Evolutionary conservation across 2,888 invertebrate species (phyloP).

Genomic region (Hyppa rectilinea): DNA sequence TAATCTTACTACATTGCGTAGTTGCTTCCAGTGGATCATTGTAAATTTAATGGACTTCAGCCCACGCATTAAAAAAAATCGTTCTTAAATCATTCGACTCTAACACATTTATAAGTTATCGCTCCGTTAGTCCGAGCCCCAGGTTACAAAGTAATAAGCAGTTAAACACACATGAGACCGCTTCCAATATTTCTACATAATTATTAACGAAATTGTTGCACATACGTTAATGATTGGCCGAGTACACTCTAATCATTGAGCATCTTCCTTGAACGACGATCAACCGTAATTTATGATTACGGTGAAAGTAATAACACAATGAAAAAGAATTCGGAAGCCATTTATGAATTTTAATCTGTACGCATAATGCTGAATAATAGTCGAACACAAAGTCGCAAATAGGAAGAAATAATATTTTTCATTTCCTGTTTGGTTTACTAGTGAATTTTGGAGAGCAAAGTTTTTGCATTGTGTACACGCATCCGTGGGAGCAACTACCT

Average conservation of each 20-base stretch:
- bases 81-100: conserved; percentile 69
- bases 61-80: conserved; percentile 55
- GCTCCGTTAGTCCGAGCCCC: conserved; percentile 81
- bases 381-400: conserved; percentile 73
- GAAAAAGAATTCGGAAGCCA: conserved; percentile 71
- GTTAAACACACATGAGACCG: conserved; percentile 82
- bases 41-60: conserved; percentile 36
- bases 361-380: conserved; percentile 58
- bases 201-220: conserved; percentile 83
- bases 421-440: conserved; percentile 86
- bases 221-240: conserved; percentile 79
- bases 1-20: conserved; percentile 33
- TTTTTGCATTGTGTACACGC: conserved; percentile 82
- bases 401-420: conserved; percentile 87
- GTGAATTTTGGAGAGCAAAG: conserved; percentile 79
- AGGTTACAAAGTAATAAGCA: conserved; percentile 84
- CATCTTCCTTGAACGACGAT: conserved; percentile 75
- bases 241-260: conserved; percentile 74
- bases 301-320: conserved; percentile 73
- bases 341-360: conserved; percentile 69
- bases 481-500: conserved; percentile 89
- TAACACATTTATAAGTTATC: conserved; percentile 73
- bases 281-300: conserved; percentile 72
- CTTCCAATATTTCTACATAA: conserved; percentile 84
- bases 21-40: conserved; percentile 31